Evolutionary conservation across 1,140 invertebrate genomes (phyloP), one percentile per base, ranked within the genome.

Genomic region (Hormaphis cornu): DNA sequence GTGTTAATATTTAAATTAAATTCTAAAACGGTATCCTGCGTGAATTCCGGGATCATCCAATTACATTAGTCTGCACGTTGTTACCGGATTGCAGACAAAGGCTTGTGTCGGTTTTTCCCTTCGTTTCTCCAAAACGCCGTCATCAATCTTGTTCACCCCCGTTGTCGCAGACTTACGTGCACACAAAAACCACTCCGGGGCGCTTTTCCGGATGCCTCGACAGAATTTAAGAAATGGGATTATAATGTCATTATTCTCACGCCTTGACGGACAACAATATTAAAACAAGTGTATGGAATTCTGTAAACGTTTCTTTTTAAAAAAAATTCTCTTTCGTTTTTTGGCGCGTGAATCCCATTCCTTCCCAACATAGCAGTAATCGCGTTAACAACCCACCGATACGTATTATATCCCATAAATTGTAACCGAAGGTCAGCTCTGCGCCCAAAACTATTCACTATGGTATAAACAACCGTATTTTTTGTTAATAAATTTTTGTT

Each of bases 1-100:
- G 58, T 46, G 58, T 63, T 63, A 63, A 63, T 63, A 63, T 63
- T 63, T 63, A 63, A 63, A 63, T 63, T 63, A 63, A 63, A 63
- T 63, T 63, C 58, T 63, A 44, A 24, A 30, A 30, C 26, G 9
- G n/a, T 46, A 46, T 63, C 46, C 42, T 28, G 22, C 20, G 40
- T 4, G 58, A 63, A 63, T 63, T 63, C 24, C 40, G 58, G 58
- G 58, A 63, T 63, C 58, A 63, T 63, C 58, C 58, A 63, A 63
- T 63, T 63, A 63, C 58, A 63, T 63, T 63, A 63, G 58, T 63
- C 46, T 63, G 37, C 44, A 46, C 18, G 58, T 46, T 30, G 58
- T 63, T 63, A 63, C 58, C 58, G 58, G 40, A 46, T 24, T 28
- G 16, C 58, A 63, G 42, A 63, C 58, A 63, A 63, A 63, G 46